A percentile compares a stretch with the other conserved stretches of the same genome.
These are phyloP conservation scores for Drosophila yooni DNA, from an alignment of 2,888 invertebrate genomes.

Conservation along the genomic window DNA sequence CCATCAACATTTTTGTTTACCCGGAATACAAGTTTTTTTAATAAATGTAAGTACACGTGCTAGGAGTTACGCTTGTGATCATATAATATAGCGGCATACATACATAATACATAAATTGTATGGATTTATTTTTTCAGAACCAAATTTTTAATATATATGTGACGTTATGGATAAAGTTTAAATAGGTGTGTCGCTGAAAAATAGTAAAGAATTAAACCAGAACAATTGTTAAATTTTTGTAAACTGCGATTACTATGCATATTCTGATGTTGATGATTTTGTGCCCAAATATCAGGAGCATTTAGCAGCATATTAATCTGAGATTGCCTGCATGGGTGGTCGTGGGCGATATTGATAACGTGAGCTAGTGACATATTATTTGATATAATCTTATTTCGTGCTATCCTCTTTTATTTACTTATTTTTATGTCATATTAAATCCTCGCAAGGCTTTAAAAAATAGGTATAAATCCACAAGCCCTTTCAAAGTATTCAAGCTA, in stretches of 20 bases:
- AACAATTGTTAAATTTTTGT: accelerated
- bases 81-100: neutral
- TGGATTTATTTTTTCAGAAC: neutral
- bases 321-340: neutral
- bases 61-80: neutral
- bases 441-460: accelerated
- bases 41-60: constrained; percentile 87
- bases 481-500: neutral
- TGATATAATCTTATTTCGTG: neutral
- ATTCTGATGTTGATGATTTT: neutral
- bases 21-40: constrained; percentile 88
- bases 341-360: no score
- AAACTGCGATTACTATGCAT: neutral
- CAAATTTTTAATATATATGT: neutral
- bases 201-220: neutral
- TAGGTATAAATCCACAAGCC: accelerated
- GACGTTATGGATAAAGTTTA: neutral
- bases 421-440: neutral
- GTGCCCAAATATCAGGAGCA: neutral
- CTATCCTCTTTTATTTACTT: neutral
- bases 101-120: neutral
- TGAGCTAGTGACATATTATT: neutral
- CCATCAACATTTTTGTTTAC: neutral
- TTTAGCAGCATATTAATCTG: neutral
- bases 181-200: neutral